Base-by-base conservation (phyloP, 2,888 invertebrate species). In the Thymelicus lineola region DNA sequence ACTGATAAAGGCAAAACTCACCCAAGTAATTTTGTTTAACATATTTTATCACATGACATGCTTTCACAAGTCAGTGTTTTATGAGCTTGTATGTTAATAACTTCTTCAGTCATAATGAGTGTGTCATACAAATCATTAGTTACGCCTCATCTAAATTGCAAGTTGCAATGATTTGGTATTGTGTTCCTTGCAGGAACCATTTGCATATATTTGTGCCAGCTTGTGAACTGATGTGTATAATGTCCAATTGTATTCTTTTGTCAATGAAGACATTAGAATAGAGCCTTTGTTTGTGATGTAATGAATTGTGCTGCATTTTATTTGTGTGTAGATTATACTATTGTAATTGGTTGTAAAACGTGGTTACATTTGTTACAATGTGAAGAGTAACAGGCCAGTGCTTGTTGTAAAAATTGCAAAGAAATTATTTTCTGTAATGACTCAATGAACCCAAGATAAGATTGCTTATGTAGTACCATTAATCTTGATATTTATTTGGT, bases 91-190 rank as follows among this genome's bases (percentile, higher is more conserved):
- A 62, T 69, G 68, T 14, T 46, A 63, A 69, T 63, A 4, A 28
- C 36, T 61, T 68, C 14, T 28, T 17, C 58, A n/a, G 7, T 7
- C 46, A 58, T 60, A 71, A 66, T 71, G 65, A 62, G 50, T 36
- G 59, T 67, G 46, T 68, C 72, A 64, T 72, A 70, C 70, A 42
- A 75, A 77, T 76, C 75, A 77, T 82, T 81, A 83, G 78, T 80
- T 80, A 80, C 82, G 76, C 82, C 80, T 79, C 81, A 80, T 83
- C 84, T 84, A 82, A 86, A 86, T 86, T 79, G 80, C 81, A 81
- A 79, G 81, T 72, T 74, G 75, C 80, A 79, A 79, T 81, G 81
- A 82, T 81, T 81, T 75, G 78, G 77, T 79, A 82, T 82, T 85
- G 82, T 86, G 77, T 83, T 85, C 84, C 80, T 82, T 81, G 82